These are phyloP conservation scores for Serinus canaria DNA, from an alignment of 2,113 vertebrate genomes.

Conservation along the genomic window DNA sequence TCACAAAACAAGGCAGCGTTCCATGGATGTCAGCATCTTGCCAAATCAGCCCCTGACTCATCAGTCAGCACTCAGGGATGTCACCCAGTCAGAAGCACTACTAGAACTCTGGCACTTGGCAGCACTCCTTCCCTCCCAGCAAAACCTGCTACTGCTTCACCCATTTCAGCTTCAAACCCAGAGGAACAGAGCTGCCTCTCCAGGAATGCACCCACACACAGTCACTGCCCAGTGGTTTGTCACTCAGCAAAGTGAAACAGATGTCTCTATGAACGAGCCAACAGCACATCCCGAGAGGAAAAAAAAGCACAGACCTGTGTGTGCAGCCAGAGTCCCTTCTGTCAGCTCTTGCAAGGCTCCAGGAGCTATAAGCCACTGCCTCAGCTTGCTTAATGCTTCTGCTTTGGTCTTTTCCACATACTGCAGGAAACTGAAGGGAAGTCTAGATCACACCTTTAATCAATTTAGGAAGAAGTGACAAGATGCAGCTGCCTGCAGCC, in stretches of 20 bases:
- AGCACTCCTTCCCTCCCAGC: background rate
- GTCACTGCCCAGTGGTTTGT: background rate
- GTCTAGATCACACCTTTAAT: background rate
- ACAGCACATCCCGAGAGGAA: background rate
- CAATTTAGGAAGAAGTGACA: background rate
- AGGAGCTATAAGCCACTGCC: background rate
- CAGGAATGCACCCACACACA: background rate
- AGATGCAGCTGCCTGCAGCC: background rate
- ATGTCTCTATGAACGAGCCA: background rate
- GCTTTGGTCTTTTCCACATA: background rate
- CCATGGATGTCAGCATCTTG: background rate
- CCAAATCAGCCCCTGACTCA: background rate
- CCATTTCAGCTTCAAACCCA: background rate
- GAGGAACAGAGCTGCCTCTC: background rate
- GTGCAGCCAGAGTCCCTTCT: background rate
- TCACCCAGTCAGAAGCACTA: background rate
- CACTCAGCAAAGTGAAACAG: background rate
- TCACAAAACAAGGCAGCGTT: background rate
- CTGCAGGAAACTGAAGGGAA: background rate
- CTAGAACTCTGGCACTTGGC: background rate
- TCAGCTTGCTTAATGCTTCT: background rate
- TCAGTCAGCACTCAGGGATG: background rate
- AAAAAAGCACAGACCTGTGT: background rate
- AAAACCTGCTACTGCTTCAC: background rate
- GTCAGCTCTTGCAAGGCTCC: background rate